Conservation (phyloP, 2,113 vertebrate species). For the Alces alces region DNA sequence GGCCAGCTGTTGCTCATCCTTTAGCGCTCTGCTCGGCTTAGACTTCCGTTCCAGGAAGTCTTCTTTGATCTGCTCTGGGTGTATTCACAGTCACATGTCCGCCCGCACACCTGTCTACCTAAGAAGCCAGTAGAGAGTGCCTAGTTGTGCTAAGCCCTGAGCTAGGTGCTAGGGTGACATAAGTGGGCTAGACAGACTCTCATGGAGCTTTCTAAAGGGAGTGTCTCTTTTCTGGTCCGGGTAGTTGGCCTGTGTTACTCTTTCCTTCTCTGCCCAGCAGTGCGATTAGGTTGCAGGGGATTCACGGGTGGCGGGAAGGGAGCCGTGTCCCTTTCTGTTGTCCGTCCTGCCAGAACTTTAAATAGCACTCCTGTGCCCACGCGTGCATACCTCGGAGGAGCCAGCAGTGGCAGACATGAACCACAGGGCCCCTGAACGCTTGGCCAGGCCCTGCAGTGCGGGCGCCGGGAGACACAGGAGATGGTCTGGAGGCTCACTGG, state of each 20-base stretch:
- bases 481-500: not conserved
- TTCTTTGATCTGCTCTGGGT: not conserved
- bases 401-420: not conserved
- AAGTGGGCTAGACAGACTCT: not conserved
- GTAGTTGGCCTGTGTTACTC: not conserved
- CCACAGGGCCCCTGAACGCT: not conserved
- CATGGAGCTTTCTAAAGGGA: not conserved
- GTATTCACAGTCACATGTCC: not conserved
- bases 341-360: conserved; percentile 22
- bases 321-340: conserved; percentile 30
- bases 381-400: not conserved
- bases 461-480: accelerated
- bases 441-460: not conserved
- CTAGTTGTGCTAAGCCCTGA: not conserved
- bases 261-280: not conserved
- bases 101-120: not conserved
- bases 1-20: not conserved
- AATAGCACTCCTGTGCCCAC: conserved; percentile 49
- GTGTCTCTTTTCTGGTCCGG: not conserved
- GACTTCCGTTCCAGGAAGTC: not conserved
- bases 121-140: not conserved
- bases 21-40: not conserved
- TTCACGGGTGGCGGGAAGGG: conserved; percentile 8
- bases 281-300: conserved; percentile 45
- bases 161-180: not conserved